Evolutionary conservation across 2,888 invertebrate species (phyloP).

Genomic region (Mythimna vitellina): DNA sequence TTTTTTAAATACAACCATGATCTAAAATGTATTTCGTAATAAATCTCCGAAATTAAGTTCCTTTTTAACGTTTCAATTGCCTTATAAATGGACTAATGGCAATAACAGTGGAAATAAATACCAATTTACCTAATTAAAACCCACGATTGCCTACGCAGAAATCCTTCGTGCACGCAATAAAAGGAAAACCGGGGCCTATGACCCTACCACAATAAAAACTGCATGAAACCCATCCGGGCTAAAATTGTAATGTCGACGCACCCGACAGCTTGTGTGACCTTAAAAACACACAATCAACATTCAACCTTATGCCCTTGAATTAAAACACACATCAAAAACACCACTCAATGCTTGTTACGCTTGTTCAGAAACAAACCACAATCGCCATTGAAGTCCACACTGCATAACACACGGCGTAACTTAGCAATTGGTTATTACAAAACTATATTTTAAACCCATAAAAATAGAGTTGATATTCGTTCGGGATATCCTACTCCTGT

Average conservation of each 20-base stretch:
- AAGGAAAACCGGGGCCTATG: conserved; percentile 81
- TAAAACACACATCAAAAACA: conserved; percentile 64
- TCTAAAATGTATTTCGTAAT: neutral
- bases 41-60: conserved; percentile 11
- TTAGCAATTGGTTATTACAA: conserved; percentile 51
- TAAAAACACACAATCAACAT: conserved; percentile 70
- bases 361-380: conserved; percentile 73
- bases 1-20: no score
- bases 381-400: conserved; percentile 80
- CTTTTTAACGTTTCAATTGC: conserved; percentile 11
- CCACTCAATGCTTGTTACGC: conserved; percentile 60
- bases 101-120: conserved; percentile 51
- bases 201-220: conserved; percentile 90
- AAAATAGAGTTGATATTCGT: conserved; percentile 67
- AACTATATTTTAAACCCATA: conserved; percentile 61
- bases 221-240: conserved; percentile 87
- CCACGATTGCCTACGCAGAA: conserved; percentile 72
- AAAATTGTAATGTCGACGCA: conserved; percentile 89
- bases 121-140: conserved; percentile 71
- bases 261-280: conserved; percentile 78
- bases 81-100: conserved; percentile 37
- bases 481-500: conserved; percentile 70
- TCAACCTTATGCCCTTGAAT: conserved; percentile 57
- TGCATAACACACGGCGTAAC: conserved; percentile 70
- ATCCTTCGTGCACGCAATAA: conserved; percentile 76